Evolutionary conservation across 2,113 vertebrate species (phyloP).

Genomic region (Varanus komodoensis): DNA sequence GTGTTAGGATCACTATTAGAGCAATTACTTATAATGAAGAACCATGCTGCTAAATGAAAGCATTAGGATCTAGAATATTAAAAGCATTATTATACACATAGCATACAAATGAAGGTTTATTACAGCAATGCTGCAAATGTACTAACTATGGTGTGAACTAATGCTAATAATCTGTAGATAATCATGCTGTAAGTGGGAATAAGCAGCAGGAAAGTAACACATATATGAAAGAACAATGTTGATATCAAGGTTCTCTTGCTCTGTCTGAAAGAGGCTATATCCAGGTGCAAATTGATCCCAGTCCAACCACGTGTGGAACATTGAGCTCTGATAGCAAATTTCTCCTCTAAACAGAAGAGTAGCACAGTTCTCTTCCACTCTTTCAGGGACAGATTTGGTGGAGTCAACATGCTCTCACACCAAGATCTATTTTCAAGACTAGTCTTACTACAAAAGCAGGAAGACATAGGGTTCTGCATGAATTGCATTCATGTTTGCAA

Average conservation of each 20-base stretch:
- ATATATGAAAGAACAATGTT: neutral
- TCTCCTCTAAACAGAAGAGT: neutral
- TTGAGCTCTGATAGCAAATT: neutral
- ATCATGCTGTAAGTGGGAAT: neutral
- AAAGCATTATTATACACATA: neutral
- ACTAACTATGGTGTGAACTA: neutral
- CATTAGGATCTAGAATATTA: neutral
- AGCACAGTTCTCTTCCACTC: neutral
- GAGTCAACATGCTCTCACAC: neutral
- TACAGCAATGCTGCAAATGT: neutral
- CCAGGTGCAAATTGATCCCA: neutral
- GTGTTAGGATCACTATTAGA: neutral
- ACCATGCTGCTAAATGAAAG: neutral
- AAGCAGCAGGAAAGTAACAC: neutral
- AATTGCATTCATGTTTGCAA: no score
- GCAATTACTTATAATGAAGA: neutral
- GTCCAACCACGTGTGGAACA: neutral
- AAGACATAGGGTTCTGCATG: no score
- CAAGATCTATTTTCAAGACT: no score
- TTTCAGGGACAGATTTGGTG: neutral
- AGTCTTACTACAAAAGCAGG: no score
- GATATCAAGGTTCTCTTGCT: accelerated
- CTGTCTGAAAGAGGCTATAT: neutral
- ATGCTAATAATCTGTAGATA: neutral
- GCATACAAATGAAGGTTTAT: neutral